Evolutionary conservation across 1,140 invertebrate genomes (phyloP), one percentile per base, ranked within the genome.

Genomic region (Pissodes strobi): DNA sequence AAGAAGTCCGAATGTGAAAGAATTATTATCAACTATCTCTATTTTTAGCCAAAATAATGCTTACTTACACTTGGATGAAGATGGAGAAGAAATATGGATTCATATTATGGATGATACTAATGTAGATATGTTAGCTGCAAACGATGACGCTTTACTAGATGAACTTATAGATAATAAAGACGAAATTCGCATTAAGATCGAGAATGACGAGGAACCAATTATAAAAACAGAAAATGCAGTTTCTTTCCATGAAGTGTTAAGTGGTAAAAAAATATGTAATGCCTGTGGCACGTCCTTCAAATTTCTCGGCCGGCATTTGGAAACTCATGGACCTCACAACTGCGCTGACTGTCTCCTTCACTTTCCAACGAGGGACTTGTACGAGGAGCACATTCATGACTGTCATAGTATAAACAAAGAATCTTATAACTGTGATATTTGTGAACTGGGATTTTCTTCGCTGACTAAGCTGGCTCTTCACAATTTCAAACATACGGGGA

Each of bases 341-440:
- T 84, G 83, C 62, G 79, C 82, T 53, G 64, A 83, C 45, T 84
- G 83, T 65, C 67, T 76, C 12, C 79, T 80, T 15, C 78, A 76
- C 46, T 84, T 83, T 64, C 52, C 71, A n/a, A 78, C 77, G 12
- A 76, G 81, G 66, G 77, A 80, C 63, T 77, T 81, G 56, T 81
- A 82, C 48, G 82, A 80, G 46, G 79, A 82, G 21, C 83, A 84
- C 49, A 0, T 48, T 1, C 55, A 56, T 10, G 27, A 52, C 9
- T 46, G 53, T 6, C 70, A 71, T 39, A 13, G 48, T 10, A 34
- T 43, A 2, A 56, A 63, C 13, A 12, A 52, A 5, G 27, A 38
- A 37, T 13, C 18, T 1, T 39, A 59, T 25, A 19, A 15, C 2
- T 72, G 71, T 48, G 53, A 56, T 0, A n/a, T 22, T 10, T 72